Evolutionary conservation across 2,797 vertebrate species (phyloP).

Genomic region (Spheniscus humboldti): DNA sequence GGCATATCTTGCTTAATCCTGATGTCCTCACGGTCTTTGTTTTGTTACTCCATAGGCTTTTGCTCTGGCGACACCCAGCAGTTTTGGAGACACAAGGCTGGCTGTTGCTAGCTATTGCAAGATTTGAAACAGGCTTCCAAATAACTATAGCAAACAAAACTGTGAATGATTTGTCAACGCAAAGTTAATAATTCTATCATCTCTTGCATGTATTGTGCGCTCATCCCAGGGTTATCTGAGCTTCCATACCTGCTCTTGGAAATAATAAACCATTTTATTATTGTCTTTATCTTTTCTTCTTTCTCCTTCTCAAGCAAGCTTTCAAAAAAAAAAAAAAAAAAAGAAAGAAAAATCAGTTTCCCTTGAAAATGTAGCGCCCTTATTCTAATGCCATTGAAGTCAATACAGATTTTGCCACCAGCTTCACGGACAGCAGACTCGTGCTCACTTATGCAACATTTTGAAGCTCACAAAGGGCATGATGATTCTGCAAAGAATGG

Average conservation of each 20-base stretch:
- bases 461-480: background rate
- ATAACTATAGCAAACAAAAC: conserved; percentile 27
- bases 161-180: conserved; percentile 52
- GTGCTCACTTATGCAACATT: background rate
- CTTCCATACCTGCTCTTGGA: background rate
- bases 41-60: background rate
- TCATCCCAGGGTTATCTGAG: conserved; percentile 42
- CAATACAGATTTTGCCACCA: background rate
- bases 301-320: conserved; percentile 21
- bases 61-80: background rate
- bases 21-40: background rate
- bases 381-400: background rate
- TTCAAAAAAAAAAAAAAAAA: background rate
- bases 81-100: background rate
- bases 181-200: conserved; percentile 25
- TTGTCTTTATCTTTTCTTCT: conserved; percentile 48
- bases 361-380: background rate
- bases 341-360: background rate
- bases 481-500: background rate
- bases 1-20: background rate
- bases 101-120: background rate
- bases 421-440: background rate
- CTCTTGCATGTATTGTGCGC: background rate
- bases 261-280: conserved; percentile 64
- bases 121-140: conserved; percentile 11